Evolutionary conservation across 1,140 invertebrate species (phyloP).

Genomic region (Pantala flavescens): DNA sequence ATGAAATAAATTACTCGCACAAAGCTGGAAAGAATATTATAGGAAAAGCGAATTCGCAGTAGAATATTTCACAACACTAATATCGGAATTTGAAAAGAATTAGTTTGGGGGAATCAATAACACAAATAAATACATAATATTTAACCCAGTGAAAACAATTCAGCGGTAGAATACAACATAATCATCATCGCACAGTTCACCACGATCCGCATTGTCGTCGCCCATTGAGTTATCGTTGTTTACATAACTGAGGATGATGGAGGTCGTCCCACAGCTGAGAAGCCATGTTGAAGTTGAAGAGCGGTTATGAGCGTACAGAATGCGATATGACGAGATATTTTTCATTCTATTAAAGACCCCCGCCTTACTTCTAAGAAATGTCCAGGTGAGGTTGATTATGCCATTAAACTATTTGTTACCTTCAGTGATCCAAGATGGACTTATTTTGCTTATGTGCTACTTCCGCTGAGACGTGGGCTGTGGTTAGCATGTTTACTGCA

Average conservation of each 20-base stretch:
- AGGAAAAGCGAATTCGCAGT: too few relatives aligned
- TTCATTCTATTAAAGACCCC: neutral
- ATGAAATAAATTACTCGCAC: too few relatives aligned
- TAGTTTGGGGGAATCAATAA: too few relatives aligned
- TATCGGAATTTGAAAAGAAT: too few relatives aligned
- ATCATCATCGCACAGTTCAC: too few relatives aligned
- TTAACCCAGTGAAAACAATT: too few relatives aligned
- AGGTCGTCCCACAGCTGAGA: neutral
- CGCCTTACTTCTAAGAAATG: neutral
- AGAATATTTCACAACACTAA: too few relatives aligned
- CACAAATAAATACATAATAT: too few relatives aligned
- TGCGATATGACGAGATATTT: neutral
- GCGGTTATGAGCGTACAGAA: slow-evolving; percentile 3
- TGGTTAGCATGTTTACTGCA: neutral
- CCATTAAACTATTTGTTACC: neutral
- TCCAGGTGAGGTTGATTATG: neutral
- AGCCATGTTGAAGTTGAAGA: slow-evolving; percentile 9
- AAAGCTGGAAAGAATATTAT: too few relatives aligned
- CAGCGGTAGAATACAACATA: too few relatives aligned
- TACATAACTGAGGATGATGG: slow-evolving; percentile 9
- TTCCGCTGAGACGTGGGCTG: neutral
- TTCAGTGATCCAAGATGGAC: neutral
- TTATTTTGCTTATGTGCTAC: neutral
- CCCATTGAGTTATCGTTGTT: neutral
- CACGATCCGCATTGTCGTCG: neutral